Evolutionary conservation across 2,888 invertebrate genomes (phyloP), one percentile per base, ranked within the genome.

Genomic region (Linyphia triangularis): DNA sequence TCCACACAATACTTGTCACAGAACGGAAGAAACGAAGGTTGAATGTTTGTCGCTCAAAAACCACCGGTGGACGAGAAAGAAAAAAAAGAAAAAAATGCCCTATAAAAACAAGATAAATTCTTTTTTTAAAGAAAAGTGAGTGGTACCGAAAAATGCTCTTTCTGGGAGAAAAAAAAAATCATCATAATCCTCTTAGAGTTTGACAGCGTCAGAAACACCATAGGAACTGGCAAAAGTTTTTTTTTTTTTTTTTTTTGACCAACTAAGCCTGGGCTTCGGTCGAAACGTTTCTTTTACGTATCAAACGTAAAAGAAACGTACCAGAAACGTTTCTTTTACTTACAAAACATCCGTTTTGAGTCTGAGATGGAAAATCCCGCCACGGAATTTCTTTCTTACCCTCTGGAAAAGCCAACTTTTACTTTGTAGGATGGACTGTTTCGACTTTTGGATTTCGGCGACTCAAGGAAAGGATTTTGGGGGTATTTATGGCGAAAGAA

Each of bases 141-240:
- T 30, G 67, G 26, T 37, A 79, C 57, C 57, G 81, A 81, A 81
- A 81, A 81, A 81, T 81, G 81, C 70, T 81, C 70, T 70, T 43
- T 16, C 16, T n/a, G 5, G 16, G 10, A 67, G 22, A 37, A 26
- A 67, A 57, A 24, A 65, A 79, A 79, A 63, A 81, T 70, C 81
- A 81, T 70, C 69, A 67, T 81, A 81, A 81, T 81, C 81, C 81
- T 81, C 81, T 81, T 81, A 81, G 67, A 51, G 81, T 57, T 33
- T 81, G 81, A 70, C 67, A 67, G 81, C 70, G 43, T 57, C 81
- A 70, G 57, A 81, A 69, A 70, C 73, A 59, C 73, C 59, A 73
- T 51, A 57, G 59, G 30, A 59, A 59, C 13, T 19, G 16, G n/a
- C 13, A 59, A 73, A 73, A 73, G 59, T 28, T 57, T 59, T 57